Conservation (phyloP, 2,888 invertebrate genomes). For the Spisula solida region DNA sequence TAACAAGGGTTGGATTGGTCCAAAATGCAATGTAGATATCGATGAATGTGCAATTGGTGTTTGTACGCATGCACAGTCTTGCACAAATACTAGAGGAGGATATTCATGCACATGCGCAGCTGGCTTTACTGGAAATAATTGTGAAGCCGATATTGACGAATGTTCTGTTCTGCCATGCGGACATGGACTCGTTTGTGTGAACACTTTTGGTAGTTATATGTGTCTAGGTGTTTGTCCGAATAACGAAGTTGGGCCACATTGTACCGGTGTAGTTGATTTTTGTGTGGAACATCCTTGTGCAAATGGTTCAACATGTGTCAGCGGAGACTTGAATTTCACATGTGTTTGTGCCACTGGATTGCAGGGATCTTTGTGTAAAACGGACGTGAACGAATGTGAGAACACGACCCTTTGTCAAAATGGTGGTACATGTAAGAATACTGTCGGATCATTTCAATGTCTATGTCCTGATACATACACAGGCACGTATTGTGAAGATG, state of each 20-base stretch:
- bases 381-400: conserved; percentile 56
- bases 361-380: conserved; percentile 55
- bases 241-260: conserved; percentile 94
- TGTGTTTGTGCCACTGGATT: conserved; percentile 64
- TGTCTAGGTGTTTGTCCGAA: conserved; percentile 92
- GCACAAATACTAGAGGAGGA: conserved; percentile 56
- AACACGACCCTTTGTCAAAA: conserved; percentile 57
- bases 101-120: conserved; percentile 52
- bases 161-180: conserved; percentile 54
- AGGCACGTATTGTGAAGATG: conserved; percentile 57
- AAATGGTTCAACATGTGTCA: conserved; percentile 60
- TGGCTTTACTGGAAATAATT: conserved; percentile 58
- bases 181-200: conserved; percentile 53
- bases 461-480: conserved; percentile 50
- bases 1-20: conserved; percentile 60
- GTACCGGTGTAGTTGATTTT: conserved; percentile 88
- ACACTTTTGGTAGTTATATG: conserved; percentile 90
- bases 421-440: conserved; percentile 60
- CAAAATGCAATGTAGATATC: conserved; percentile 56
- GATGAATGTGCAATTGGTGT: conserved; percentile 59
- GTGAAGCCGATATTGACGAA: conserved; percentile 61
- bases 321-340: conserved; percentile 43
- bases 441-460: conserved; percentile 58
- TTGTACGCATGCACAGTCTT: conserved; percentile 47
- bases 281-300: conserved; percentile 91